A percentile compares a stretch with the other conserved stretches of the same genome.
Conservation (phyloP, 2,113 vertebrate genomes). For the Brachypodius melanocephalos region DNA sequence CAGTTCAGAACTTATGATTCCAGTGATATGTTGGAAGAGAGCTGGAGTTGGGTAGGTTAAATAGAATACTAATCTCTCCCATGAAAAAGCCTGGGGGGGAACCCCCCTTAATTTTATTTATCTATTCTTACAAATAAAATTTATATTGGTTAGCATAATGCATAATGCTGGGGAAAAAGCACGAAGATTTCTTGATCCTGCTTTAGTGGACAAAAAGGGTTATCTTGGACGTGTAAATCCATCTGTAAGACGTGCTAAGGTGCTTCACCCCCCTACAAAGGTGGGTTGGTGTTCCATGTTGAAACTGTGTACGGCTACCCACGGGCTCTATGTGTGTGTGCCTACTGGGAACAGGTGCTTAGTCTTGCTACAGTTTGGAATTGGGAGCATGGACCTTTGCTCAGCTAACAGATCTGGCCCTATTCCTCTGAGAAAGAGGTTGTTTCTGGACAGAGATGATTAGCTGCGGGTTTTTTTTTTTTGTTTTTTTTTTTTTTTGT, state of each 20-base stretch:
- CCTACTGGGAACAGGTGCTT: neutral
- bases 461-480: too few species aligned
- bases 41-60: neutral
- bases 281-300: neutral
- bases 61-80: neutral
- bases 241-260: neutral
- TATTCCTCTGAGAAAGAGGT: neutral
- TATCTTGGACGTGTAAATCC: neutral
- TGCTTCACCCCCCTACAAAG: neutral
- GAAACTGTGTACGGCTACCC: rapidly evolving
- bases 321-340: rapidly evolving
- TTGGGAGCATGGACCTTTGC: neutral
- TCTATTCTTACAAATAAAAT: neutral
- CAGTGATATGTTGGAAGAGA: neutral
- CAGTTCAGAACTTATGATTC: neutral
- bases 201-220: neutral
- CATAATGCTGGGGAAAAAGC: neutral
- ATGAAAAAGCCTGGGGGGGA: rapidly evolving
- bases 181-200: neutral
- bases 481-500: neutral
- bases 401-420: neutral
- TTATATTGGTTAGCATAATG: neutral
- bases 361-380: neutral
- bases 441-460: neutral
- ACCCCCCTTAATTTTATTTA: neutral